These are phyloP conservation scores for Rhagonycha fulva DNA, from an alignment of 2,888 invertebrate species.

Conservation along the genomic window DNA sequence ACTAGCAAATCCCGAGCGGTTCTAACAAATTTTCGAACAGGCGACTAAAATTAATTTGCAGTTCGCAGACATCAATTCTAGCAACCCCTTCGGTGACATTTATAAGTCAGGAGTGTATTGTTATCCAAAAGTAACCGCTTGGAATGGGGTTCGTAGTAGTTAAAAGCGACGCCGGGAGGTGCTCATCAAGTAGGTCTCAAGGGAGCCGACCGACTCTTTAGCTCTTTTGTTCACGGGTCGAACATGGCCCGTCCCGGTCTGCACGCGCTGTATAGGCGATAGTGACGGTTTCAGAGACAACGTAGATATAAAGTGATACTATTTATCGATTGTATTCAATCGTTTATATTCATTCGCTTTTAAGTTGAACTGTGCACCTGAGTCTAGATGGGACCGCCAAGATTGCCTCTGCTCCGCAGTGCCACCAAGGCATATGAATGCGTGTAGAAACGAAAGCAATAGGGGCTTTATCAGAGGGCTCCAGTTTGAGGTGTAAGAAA, in stretches of 20 bases:
- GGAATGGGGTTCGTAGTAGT: conserved; percentile 51
- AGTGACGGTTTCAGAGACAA: conserved; percentile 38
- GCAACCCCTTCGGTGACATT: conserved; percentile 55
- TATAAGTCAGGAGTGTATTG: conserved; percentile 57
- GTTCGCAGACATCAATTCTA: conserved; percentile 54
- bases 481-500: conserved; percentile 7
- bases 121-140: conserved; percentile 53
- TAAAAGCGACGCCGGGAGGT: conserved; percentile 52
- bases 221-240: conserved; percentile 44
- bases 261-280: conserved; percentile 24
- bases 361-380: conserved; percentile 43
- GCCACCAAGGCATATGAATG: conserved; percentile 39
- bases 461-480: background rate
- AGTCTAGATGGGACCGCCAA: conserved; percentile 40
- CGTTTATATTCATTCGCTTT: conserved; percentile 46
- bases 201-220: conserved; percentile 47
- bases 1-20: conserved; percentile 44
- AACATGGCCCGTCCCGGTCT: conserved; percentile 28
- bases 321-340: conserved; percentile 47
- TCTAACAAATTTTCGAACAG: conserved; percentile 53
- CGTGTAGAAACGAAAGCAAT: conserved; percentile 28
- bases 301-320: conserved; percentile 36
- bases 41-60: conserved; percentile 54
- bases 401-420: conserved; percentile 41
- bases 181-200: conserved; percentile 52